A percentile compares a stretch with the other conserved stretches of the same genome.
phyloP scores from a whole-genome alignment of 2,888 invertebrate species.

The Biston stratarius region DNA sequence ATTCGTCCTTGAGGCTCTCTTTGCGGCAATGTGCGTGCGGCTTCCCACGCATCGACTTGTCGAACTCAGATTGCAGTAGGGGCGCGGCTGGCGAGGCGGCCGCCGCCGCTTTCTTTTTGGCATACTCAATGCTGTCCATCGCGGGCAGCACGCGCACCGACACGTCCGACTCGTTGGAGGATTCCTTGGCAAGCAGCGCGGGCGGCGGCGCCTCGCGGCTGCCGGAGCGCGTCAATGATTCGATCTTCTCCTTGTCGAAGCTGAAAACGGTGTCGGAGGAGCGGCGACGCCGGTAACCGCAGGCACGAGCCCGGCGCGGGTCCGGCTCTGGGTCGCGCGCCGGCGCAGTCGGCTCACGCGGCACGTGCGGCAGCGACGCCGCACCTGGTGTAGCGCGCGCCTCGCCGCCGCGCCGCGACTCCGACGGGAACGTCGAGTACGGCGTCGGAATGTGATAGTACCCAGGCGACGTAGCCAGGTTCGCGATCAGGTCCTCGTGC shows the following conservation, averaged over 20 bases:
- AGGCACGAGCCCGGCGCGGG: conserved; percentile 77
- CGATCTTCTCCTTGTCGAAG: conserved; percentile 91
- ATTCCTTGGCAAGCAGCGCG: conserved; percentile 79
- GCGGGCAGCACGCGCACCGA: conserved; percentile 80
- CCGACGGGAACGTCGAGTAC: conserved; percentile 88
- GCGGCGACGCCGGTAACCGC: conserved; percentile 87
- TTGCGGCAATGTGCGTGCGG: conserved; percentile 79
- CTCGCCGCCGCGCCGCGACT: conserved; percentile 84
- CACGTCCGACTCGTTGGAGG: conserved; percentile 83
- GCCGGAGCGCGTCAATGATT: conserved; percentile 87
- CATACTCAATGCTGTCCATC: conserved; percentile 85
- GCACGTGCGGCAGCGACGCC: conserved; percentile 86
- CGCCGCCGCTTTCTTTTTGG: conserved; percentile 82
- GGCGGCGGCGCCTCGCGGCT: conserved; percentile 41
- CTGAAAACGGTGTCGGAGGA: conserved; percentile 92
- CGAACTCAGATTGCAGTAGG: conserved; percentile 87
- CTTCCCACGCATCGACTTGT: conserved; percentile 77
- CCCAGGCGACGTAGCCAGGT: conserved; percentile 76
- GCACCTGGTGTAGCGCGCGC: conserved; percentile 90
- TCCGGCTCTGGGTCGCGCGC: conserved; percentile 80
- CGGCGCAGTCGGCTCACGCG: conserved; percentile 79
- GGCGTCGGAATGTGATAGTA: conserved; percentile 87
- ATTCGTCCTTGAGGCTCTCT: conserved; percentile 87
- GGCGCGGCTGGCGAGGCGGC: conserved; percentile 77
- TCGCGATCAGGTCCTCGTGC: conserved; percentile 87